phyloP scores from a whole-genome alignment of 2,888 invertebrate species.

The Chaetoderma sp. region DNA sequence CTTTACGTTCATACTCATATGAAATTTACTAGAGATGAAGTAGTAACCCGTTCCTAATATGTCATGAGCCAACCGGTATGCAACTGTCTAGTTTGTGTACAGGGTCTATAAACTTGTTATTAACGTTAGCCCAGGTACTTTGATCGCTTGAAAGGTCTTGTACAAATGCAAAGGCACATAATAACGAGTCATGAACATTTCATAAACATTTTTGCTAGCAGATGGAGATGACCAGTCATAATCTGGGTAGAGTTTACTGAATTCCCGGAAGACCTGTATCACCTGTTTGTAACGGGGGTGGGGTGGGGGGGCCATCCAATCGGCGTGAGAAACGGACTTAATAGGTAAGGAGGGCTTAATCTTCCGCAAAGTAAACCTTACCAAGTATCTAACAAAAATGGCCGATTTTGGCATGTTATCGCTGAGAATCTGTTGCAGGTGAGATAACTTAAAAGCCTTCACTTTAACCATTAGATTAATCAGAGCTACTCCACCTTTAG shows the following conservation, averaged over 20 bases:
- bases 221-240: too few species aligned
- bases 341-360: neutral
- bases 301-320: neutral
- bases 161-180: too few species aligned
- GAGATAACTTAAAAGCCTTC: neutral
- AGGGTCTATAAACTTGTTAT: too few species aligned
- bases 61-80: too few species aligned
- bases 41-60: too few species aligned
- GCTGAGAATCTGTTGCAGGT: neutral
- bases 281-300: neutral
- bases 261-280: neutral
- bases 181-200: too few species aligned
- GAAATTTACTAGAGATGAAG: too few species aligned
- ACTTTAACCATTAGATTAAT: neutral
- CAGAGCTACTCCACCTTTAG: neutral
- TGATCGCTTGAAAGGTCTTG: too few species aligned
- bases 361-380: neutral
- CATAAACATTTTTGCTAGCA: too few species aligned
- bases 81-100: too few species aligned
- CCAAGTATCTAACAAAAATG: neutral
- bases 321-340: conserved; percentile 1
- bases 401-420: neutral
- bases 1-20: too few species aligned
- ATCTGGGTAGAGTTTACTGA: neutral
- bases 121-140: too few species aligned